Percentiles rank a stretch among this genome's conserved stretches.
Evolutionary conservation across 2,888 invertebrate species (phyloP).

Genomic region (Agrotis exclamationis): DNA sequence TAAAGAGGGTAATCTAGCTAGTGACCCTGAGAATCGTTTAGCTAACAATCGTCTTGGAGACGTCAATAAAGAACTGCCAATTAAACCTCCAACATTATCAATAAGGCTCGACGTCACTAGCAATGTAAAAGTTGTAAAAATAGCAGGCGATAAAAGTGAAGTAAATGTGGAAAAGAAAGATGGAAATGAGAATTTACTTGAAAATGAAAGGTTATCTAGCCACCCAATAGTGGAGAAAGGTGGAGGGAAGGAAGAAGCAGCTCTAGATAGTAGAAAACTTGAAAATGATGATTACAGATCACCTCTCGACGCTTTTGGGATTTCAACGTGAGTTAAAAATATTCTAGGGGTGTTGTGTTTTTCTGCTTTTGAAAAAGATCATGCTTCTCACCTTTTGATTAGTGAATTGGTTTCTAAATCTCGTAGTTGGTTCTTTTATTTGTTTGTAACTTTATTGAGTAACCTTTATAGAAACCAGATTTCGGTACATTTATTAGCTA

Average conservation of each 20-base stretch:
- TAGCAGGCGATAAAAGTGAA: slow-evolving; percentile 68
- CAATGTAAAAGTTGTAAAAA: slow-evolving; percentile 80
- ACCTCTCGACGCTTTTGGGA: slow-evolving; percentile 82
- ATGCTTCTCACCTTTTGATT: slow-evolving; percentile 4
- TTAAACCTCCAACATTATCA: slow-evolving; percentile 70
- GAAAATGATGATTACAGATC: slow-evolving; percentile 82
- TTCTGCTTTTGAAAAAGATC: not conserved
- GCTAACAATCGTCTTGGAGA: slow-evolving; percentile 2
- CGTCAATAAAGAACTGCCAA: slow-evolving; percentile 18
- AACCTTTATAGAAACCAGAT: slow-evolving; percentile 35
- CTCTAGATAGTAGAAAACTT: slow-evolving; percentile 41
- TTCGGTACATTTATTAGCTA: slow-evolving; percentile 5
- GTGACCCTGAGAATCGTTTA: slow-evolving; percentile 71
- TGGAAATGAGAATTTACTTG: slow-evolving; percentile 40
- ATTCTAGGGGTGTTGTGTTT: slow-evolving; percentile 16
- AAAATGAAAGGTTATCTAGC: slow-evolving; percentile 49
- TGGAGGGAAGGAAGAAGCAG: slow-evolving; percentile 47
- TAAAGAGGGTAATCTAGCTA: slow-evolving; percentile 68
- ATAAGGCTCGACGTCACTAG: slow-evolving; percentile 78
- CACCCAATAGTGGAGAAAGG: slow-evolving; percentile 63
- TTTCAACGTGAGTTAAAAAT: slow-evolving; percentile 78
- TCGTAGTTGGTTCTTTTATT: slow-evolving; percentile 19
- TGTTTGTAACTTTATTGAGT: not conserved
- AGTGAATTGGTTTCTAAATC: slow-evolving; percentile 3
- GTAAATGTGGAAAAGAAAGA: slow-evolving; percentile 23